Percentiles rank a stretch among this genome's conserved stretches.
Evolutionary conservation across 1,140 invertebrate genomes (phyloP).

Genomic region (Drosophila sp.): DNA sequence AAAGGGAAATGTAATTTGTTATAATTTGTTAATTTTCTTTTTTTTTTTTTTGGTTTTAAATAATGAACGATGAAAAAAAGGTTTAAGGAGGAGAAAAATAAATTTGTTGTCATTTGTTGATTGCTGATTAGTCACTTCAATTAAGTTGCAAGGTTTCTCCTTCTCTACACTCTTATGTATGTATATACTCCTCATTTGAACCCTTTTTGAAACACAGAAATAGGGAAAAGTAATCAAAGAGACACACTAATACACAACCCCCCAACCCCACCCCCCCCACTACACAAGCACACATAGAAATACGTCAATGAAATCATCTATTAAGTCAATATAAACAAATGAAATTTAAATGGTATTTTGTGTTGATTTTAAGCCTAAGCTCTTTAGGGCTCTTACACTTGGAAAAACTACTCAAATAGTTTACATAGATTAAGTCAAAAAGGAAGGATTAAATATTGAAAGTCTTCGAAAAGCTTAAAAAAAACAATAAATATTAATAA

Average conservation of each 20-base stretch:
- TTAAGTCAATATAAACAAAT: slow-evolving; percentile 10
- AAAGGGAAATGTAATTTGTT: slow-evolving; percentile 8
- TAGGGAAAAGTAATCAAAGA: slow-evolving; percentile 6
- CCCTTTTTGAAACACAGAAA: background rate
- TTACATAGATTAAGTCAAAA: no score
- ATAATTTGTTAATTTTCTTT: slow-evolving; percentile 6
- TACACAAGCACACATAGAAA: background rate
- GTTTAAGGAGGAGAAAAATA: background rate
- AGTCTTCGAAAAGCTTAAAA: no score
- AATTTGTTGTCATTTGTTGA: background rate
- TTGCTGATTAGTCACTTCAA: slow-evolving; percentile 6
- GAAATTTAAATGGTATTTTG: slow-evolving; percentile 3
- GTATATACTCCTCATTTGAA: background rate
- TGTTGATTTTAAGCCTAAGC: slow-evolving; percentile 7
- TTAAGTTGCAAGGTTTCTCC: slow-evolving; percentile 5
- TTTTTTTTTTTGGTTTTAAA: slow-evolving; percentile 4
- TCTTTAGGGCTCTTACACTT: background rate
- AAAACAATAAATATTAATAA: no score
- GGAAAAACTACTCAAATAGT: no score
- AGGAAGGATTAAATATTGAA: no score
- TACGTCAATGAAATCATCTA: slow-evolving; percentile 8
- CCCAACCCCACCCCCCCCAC: background rate
- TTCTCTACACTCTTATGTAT: background rate
- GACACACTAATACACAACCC: background rate
- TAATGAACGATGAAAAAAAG: background rate